phyloP scores from a whole-genome alignment of 2,888 invertebrate genomes.

The Microctonus hyperodae region DNA sequence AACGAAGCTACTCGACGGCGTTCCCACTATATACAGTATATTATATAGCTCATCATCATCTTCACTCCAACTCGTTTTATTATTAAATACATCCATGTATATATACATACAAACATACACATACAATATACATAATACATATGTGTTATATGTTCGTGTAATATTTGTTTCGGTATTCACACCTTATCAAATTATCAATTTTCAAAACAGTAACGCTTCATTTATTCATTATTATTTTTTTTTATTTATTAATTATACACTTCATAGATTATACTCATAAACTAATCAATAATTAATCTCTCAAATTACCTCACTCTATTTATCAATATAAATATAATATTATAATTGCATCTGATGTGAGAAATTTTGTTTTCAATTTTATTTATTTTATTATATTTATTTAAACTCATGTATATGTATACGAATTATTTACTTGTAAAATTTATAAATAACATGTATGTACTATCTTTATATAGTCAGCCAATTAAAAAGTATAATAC shows the following conservation, averaged over 20 bases:
- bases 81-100: conserved; percentile 2
- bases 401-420: neutral
- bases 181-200: neutral
- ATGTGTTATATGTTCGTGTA: neutral
- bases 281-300: too few species aligned
- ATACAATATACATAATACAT: too few species aligned
- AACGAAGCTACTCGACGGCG: conserved; percentile 27
- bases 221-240: too few species aligned
- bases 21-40: conserved; percentile 12
- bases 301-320: too few species aligned
- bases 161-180: neutral
- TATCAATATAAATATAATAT: too few species aligned
- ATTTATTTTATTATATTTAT: too few species aligned
- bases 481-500: neutral
- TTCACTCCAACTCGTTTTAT: conserved; percentile 6
- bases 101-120: neutral
- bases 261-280: too few species aligned
- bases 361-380: too few species aligned
- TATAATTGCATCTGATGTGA: too few species aligned
- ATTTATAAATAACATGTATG: too few species aligned
- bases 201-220: neutral
- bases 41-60: conserved; percentile 23
- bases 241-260: too few species aligned
- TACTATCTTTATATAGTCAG: neutral
- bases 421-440: neutral